Percentiles rank a stretch among this genome's conserved stretches.
Evolutionary conservation across 2,888 invertebrate species (phyloP).

Genomic region (Lottia gigantea): DNA sequence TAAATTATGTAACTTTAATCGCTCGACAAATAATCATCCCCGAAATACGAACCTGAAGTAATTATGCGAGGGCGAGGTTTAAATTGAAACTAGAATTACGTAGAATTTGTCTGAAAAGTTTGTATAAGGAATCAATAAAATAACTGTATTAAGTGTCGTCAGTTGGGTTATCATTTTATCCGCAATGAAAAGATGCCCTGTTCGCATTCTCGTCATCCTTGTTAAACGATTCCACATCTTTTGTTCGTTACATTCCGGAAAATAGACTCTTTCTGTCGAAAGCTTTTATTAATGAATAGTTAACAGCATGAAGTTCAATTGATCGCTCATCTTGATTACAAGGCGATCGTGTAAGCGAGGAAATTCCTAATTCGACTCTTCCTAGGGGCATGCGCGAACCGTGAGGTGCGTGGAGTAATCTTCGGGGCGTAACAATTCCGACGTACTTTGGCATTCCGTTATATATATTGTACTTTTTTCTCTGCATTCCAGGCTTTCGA

Average conservation of each 20-base stretch:
- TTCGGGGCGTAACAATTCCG: background rate
- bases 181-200: background rate
- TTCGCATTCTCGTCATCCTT: background rate
- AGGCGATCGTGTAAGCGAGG: background rate
- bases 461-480: no score
- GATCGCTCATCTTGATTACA: slow-evolving; percentile 7
- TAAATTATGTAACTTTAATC: no score
- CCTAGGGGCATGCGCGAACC: background rate
- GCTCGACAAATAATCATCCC: no score
- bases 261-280: background rate
- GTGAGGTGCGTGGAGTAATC: background rate
- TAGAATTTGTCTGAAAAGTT: background rate
- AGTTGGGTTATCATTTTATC: background rate
- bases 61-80: slow-evolving; percentile 2
- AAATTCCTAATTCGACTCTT: background rate
- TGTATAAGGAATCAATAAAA: background rate
- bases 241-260: background rate
- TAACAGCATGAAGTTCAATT: slow-evolving; percentile 5
- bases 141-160: background rate
- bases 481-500: no score
- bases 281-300: slow-evolving; percentile 9
- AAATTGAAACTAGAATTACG: background rate
- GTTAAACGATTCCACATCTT: background rate
- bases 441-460: background rate
- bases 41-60: no score